Conservation (phyloP, 2,888 invertebrate genomes). For the Ophioninae sp. region DNA sequence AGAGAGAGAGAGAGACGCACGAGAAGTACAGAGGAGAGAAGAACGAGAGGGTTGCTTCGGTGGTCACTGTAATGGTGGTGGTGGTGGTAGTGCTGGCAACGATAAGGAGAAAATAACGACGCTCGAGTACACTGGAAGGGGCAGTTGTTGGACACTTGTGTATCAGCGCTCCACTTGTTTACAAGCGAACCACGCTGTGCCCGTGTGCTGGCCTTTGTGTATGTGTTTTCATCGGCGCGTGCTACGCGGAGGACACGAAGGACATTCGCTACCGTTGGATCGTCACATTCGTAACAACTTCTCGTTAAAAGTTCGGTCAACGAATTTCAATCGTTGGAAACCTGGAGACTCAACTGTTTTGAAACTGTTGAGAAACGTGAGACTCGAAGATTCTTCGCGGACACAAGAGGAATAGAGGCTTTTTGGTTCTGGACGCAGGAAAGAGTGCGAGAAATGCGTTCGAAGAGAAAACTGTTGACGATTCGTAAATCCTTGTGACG, state of each 20-base stretch:
- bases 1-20: constrained; percentile 41
- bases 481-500: constrained; percentile 57
- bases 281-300: constrained; percentile 7
- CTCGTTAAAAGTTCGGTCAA: not conserved
- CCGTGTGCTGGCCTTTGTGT: not conserved
- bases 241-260: constrained; percentile 39
- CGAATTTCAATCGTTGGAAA: not conserved
- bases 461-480: constrained; percentile 17
- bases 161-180: constrained; percentile 55
- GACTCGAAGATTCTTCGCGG: not conserved
- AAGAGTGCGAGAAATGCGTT: constrained; percentile 48
- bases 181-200: constrained; percentile 42
- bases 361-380: not conserved
- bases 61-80: constrained; percentile 14
- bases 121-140: constrained; percentile 31
- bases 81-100: constrained; percentile 39
- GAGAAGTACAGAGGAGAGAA: constrained; percentile 28
- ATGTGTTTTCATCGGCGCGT: constrained; percentile 21
- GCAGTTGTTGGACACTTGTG: constrained; percentile 2
- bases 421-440: constrained; percentile 12
- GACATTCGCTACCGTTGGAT: not conserved
- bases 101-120: constrained; percentile 31
- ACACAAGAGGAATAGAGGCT: not conserved
- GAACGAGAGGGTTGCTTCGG: constrained; percentile 24
- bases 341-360: not conserved